Percentiles rank a stretch among this genome's conserved stretches.
phyloP scores from a whole-genome alignment of 1,140 invertebrate genomes.

The Oncopeltus fasciatus region DNA sequence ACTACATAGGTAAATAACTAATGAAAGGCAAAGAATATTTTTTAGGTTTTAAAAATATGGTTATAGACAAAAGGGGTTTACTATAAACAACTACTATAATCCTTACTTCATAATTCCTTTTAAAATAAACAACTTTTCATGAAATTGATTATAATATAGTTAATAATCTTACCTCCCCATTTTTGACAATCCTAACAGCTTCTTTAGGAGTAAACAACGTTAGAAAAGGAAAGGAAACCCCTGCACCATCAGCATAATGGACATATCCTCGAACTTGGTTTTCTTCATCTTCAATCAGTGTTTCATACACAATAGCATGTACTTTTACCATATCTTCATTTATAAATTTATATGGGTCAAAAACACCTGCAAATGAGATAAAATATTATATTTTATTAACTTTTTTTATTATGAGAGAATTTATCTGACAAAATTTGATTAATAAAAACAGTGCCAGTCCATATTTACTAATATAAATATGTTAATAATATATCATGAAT shows the following conservation, averaged over 20 bases:
- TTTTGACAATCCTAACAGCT: constrained; percentile 61
- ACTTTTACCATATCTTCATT: constrained; percentile 66
- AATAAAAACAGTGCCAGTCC: background rate
- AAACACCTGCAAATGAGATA: constrained; percentile 41
- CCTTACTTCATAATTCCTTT: background rate
- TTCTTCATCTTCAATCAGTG: constrained; percentile 66
- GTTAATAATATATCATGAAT: too few species aligned
- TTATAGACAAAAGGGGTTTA: too few species aligned
- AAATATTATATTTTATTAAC: too few species aligned
- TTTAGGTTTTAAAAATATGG: too few species aligned
- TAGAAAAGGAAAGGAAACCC: constrained; percentile 56
- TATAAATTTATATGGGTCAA: constrained; percentile 61
- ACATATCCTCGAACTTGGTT: constrained; percentile 57
- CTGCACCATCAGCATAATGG: constrained; percentile 54
- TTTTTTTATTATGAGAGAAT: too few species aligned
- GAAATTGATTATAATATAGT: too few species aligned
- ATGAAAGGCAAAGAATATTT: too few species aligned
- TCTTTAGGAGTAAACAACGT: constrained; percentile 61
- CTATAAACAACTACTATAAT: constrained; percentile 6
- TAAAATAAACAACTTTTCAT: background rate
- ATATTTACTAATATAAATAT: too few species aligned
- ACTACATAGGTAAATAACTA: too few species aligned
- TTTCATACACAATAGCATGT: constrained; percentile 62
- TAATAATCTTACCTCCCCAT: constrained; percentile 46
- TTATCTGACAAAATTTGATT: too few species aligned